Base-by-base conservation (phyloP, 2,888 invertebrate genomes). In the Nomada ruficornis region DNA sequence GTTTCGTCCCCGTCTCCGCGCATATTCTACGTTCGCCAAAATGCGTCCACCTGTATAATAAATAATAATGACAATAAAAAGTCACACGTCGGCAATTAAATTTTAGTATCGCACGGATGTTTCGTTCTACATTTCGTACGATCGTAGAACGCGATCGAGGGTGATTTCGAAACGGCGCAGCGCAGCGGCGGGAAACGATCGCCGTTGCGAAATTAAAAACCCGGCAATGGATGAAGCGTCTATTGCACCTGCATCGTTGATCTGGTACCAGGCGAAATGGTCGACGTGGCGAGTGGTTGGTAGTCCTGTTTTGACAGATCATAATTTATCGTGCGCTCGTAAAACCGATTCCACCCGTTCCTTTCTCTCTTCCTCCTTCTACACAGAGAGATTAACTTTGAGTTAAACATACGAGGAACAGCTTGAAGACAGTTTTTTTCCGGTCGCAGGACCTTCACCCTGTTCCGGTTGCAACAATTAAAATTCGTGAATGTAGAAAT, bases 221-320 rank as follows among this genome's bases (percentile, higher is more conserved):
- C 50, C 11, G 60, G 63, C 47, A 73, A 18, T 54, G 47, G 18
- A 10, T 59, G 65, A 26, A 70, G 59, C 65, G 67, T 74, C 54
- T 71, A 65, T 47, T 85, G 77, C 89, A 88, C 87, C 87, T 85
- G 82, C 67, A 70, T 70, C 68, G 57, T 59, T 52, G 26, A 67
- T 59, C 71, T 57, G 74, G 75, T 72, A 72, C 76, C 68, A 67
- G 78, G 77, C 85, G 82, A 83, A 86, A 85, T 84, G 82, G 75
- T 78, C 77, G 81, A 85, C 88, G 82, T 82, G 89, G 76, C 80
- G 87, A 89, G 85, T 85, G 86, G 86, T 83, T 87, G 85, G 90
- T 91, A 91, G 90, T 89, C 87, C 78, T 85, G 88, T 91, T 91
- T 89, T 90, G 91, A 91, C 91, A 90, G 89, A 89, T 90, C 86